Evolutionary conservation across 1,140 invertebrate genomes (phyloP), one percentile per base, ranked within the genome.

Genomic region (Conopomorpha cramerella): DNA sequence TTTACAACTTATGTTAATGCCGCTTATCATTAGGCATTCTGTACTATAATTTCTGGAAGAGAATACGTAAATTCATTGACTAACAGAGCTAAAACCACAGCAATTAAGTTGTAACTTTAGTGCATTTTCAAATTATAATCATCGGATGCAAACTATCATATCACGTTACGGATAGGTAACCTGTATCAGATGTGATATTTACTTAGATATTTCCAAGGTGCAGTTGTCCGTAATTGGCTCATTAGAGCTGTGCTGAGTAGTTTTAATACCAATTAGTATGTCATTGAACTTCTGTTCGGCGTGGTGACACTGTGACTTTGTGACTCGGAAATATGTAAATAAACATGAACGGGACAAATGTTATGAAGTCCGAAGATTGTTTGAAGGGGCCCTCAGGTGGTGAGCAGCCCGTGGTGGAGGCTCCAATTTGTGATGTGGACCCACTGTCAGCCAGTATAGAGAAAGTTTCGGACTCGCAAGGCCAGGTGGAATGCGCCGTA

Each of bases 261-360:
- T 6, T 23, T 10, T 4, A 23, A 10, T 23, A 10, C 19, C 4
- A 23, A 10, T 42, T 48, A 58, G 56, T 45, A 55, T 65, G 58
- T 59, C 63, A 55, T 52, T 57, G 53, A 63, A 64, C 55, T 45
- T 55, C 34, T 37, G 38, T 49, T 51, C 63, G 57, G 66, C 61
- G 46, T 70, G 54, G 51, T 63, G 54, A 56, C 52, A 60, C 51
- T 56, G 57, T 70, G 55, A 55, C 42, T 32, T 63, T 55, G 47
- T 49, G 51, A 51, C 41, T 62, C 51, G 59, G 54, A 76, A 76
- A 65, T 68, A 76, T 76, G 70, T 76, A 71, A 73, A 73, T 73
- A 73, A 76, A 72, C 62, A 76, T 76, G 71, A 72, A 76, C 59
- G 71, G 71, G 68, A 71, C 67, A 68, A 65, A 56, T 44, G 63